Conservation (phyloP, 2,113 vertebrate genomes). For the Tursiops truncatus region DNA sequence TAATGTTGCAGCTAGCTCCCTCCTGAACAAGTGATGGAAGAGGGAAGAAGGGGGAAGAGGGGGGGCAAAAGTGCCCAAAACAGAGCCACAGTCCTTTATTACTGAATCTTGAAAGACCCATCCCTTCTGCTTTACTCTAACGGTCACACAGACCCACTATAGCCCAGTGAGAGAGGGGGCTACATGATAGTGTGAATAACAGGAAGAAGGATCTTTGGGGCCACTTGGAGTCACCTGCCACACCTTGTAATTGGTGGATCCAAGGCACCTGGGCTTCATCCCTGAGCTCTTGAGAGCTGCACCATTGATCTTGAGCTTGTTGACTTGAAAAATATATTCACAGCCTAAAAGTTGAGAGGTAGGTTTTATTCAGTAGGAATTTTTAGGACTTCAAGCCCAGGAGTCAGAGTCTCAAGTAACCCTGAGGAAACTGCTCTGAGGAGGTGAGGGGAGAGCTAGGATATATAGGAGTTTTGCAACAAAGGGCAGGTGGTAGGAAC, state of each 20-base stretch:
- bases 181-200: fast-evolving
- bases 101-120: neutral
- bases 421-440: too few relatives aligned
- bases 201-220: fast-evolving
- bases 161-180: neutral
- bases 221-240: neutral
- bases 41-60: too few relatives aligned
- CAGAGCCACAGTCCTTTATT: neutral
- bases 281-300: neutral
- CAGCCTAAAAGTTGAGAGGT: too few relatives aligned
- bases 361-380: too few relatives aligned
- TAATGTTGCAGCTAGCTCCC: neutral
- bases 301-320: too few relatives aligned
- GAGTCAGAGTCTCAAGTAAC: too few relatives aligned
- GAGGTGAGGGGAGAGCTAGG: too few relatives aligned
- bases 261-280: neutral
- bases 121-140: neutral
- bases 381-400: too few relatives aligned
- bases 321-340: too few relatives aligned
- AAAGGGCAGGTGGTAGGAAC: too few relatives aligned
- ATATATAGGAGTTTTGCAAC: too few relatives aligned
- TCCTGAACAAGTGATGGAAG: neutral
- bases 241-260: neutral
- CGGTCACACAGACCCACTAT: neutral
- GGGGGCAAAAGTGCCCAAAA: neutral